Conservation (phyloP, 2,888 invertebrate genomes). For the Dorcus hopei region DNA sequence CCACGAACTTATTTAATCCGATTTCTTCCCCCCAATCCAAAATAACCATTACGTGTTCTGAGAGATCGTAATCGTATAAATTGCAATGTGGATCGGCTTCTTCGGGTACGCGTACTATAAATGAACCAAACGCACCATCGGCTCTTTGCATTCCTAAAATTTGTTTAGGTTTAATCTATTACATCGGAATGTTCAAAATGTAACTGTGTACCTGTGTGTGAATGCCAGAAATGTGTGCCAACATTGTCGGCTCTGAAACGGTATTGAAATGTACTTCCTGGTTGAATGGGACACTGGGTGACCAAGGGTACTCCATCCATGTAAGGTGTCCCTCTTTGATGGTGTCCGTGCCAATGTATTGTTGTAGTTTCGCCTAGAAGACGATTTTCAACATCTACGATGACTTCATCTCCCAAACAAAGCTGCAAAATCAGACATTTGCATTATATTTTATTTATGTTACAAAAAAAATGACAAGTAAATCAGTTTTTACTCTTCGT, state of each 20-base stretch:
- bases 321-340: slow-evolving; percentile 73
- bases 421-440: slow-evolving; percentile 56
- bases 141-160: slow-evolving; percentile 73
- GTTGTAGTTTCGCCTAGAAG: slow-evolving; percentile 78
- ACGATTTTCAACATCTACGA: slow-evolving; percentile 79
- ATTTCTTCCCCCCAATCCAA: slow-evolving; percentile 80
- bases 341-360: slow-evolving; percentile 91
- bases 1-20: slow-evolving; percentile 71
- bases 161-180: neutral
- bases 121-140: slow-evolving; percentile 78
- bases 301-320: slow-evolving; percentile 88
- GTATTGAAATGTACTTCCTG: slow-evolving; percentile 73
- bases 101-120: slow-evolving; percentile 70
- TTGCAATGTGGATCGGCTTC: slow-evolving; percentile 60
- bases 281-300: slow-evolving; percentile 79
- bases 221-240: slow-evolving; percentile 87
- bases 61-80: slow-evolving; percentile 76
- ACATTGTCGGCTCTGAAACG: slow-evolving; percentile 68
- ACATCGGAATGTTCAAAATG: neutral
- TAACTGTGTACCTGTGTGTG: slow-evolving; percentile 56
- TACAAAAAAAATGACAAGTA: no score
- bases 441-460: neutral
- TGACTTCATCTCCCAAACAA: slow-evolving; percentile 78
- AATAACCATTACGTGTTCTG: slow-evolving; percentile 71
- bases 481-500: no score